Conservation (phyloP, 2,113 vertebrate genomes). For the Notiomystis cincta region DNA sequence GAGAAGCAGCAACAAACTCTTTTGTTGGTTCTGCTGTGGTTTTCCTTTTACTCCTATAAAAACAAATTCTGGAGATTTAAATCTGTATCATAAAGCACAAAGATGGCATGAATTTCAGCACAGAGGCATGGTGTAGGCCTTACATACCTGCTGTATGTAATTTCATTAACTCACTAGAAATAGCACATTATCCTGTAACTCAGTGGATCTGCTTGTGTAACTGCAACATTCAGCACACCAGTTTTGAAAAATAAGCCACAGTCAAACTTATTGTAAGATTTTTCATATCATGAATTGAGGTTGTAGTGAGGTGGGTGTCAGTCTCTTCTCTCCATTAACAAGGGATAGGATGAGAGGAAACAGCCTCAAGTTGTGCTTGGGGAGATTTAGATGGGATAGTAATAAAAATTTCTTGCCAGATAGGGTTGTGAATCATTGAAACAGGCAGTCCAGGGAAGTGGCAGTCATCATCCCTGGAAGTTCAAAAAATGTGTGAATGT, state of each 20-base stretch:
- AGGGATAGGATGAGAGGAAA: not conserved
- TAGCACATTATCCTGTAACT: not conserved
- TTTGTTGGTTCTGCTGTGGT: not conserved
- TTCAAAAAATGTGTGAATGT: not conserved
- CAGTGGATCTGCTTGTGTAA: not conserved
- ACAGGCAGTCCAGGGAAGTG: not conserved
- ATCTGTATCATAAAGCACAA: not conserved
- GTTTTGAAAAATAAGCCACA: not conserved
- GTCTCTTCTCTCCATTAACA: not conserved
- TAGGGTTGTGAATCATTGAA: not conserved
- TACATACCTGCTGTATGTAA: not conserved
- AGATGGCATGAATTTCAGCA: not conserved
- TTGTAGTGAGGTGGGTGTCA: not conserved
- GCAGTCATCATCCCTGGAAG: not conserved
- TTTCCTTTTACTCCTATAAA: not conserved
- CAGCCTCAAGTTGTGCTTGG: not conserved
- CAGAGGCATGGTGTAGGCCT: not conserved
- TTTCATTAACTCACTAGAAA: not conserved
- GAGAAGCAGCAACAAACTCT: not conserved
- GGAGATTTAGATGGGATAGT: not conserved
- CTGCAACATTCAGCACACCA: not conserved
- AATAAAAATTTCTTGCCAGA: not conserved
- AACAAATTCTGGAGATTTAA: not conserved
- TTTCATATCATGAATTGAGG: not conserved
- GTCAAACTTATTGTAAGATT: not conserved